Base-by-base conservation (phyloP, 2,888 invertebrate genomes). In the Agonopterix alstromeriana region DNA sequence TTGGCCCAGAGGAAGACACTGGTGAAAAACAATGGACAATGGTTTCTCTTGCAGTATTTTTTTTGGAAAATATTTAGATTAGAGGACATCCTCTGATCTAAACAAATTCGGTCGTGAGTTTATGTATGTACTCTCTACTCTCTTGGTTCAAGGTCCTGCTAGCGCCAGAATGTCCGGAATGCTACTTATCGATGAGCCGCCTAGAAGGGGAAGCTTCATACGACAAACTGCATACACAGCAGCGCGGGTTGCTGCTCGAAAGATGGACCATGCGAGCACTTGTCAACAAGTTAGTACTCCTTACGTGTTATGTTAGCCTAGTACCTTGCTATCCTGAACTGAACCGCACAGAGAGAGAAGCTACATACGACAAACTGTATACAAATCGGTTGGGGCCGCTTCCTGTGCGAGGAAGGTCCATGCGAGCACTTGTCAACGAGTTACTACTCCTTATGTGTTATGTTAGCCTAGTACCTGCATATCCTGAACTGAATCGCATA, bases 351-450 rank as follows among this genome's bases (percentile, higher is more conserved):
- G 76, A 82, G 57, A 64, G 73, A 43, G 80, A 81, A 52, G 77
- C 85, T 46, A 72, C 87, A 43, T 76, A 64, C 59, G 81, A 82
- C 56, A 69, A 66, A 55, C 64, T 60, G 42, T 69, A 65, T 54
- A 35, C 63, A 40, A 70, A 74, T 45, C 73, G 67, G 36, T 82
- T n/a, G n/a, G n/a, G n/a, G 90, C 5, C 92, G 66, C 75, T 81
- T 95, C 59, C 90, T 95, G 48, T 83, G 97, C 57, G 97, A 97
- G 78, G 95, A 60, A 97, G 97, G 97, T 94, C 93, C 54, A 92
- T 96, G 74, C 90, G 91, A 58, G 89, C 94, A 51, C 83, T 90
- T 45, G 54, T 74, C 40, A 80, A 73, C 70, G 86, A 82, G 87
- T 85, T 45, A 66, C 82, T 42, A 27, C 27, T 27, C 27, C 27